Percentiles rank a stretch among this genome's conserved stretches.
Conservation (phyloP, 2,113 vertebrate genomes). For the Nothocercus julius region DNA sequence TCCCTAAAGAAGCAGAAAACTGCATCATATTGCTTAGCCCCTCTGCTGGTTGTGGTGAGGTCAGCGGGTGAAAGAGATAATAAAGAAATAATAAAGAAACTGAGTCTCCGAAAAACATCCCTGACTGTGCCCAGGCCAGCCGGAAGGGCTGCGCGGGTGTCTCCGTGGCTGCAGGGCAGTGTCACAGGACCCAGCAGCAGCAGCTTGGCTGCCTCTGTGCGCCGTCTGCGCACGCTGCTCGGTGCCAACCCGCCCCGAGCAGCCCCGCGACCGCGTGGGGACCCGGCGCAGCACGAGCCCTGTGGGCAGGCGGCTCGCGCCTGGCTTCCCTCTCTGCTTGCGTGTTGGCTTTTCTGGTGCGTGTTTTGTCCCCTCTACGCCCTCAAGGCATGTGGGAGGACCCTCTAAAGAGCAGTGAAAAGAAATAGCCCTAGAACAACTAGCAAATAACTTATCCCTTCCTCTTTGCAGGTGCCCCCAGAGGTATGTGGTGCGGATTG, state of each 20-base stretch:
- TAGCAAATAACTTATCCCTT: not conserved
- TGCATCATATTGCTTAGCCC: not conserved
- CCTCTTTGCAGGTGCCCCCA: conserved; percentile 74
- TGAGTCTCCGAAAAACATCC: not conserved
- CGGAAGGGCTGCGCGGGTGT: not conserved
- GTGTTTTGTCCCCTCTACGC: too few relatives aligned
- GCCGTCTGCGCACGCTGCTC: accelerated
- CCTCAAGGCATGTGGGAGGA: not conserved
- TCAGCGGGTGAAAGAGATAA: not conserved
- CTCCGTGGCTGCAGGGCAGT: not conserved
- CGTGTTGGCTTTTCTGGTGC: too few relatives aligned
- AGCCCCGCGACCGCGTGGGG: not conserved
- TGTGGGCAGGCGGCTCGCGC: not conserved
- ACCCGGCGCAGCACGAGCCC: not conserved
- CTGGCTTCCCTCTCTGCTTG: not conserved
- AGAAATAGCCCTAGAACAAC: not conserved
- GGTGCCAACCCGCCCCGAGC: not conserved
- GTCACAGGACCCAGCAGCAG: not conserved
- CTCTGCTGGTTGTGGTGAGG: not conserved
- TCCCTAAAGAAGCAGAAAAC: not conserved
- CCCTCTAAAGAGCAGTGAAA: not conserved
- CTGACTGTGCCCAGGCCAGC: too few relatives aligned
- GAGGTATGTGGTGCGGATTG: conserved; percentile 69
- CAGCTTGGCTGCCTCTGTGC: not conserved
- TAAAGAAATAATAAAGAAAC: not conserved